Base-by-base conservation (phyloP, 1,140 invertebrate genomes). In the Glomeris maerens region DNA sequence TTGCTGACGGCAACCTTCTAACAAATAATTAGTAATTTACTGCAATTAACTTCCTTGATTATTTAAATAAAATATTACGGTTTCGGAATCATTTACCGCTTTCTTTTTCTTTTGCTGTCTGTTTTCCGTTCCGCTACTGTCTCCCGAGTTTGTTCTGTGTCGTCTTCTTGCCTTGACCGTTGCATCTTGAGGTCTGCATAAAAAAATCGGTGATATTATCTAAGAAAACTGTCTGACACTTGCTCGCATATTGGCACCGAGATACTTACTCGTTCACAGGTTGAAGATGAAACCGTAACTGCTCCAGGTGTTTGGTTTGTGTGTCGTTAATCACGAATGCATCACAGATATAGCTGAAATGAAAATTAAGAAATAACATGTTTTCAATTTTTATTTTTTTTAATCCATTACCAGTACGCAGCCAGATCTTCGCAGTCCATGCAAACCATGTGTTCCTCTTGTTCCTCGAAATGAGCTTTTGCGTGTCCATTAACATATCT, bases 321-420 rank as follows among this genome's bases (percentile, higher is more conserved):
- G 76, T 77, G 60, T 84, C 81, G 66, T 85, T 84, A 53, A 78
- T 74, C 25, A 83, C 77, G 74, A 80, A 85, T 54, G 84, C 81
- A 69, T 86, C 80, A 73, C 83, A 86, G 56, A 72, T 72, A 62
- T 86, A 85, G 67, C 82, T 83, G 70, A 50, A 76, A 74, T 22
- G 52, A 59, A 44, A 55, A 54, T 45, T 41, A 55, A 49, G 2
- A 47, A 52, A n/a, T 25, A 13, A 21, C 20, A 17, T 22, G 23
- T 21, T 21, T 20, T 36, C 44, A 3, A 52, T 48, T 45, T 53
- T 52, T 50, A 55, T 55, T 17, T 47, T 27, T 22, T 56, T 39
- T 45, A 47, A 45, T 55, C 38, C 20, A 21, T 72, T 65, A 84
- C 79, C 81, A 86, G 67, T 77, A 87, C 58, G 81, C 80, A 55